These are phyloP conservation scores for Symphodus melops DNA, from an alignment of 2,113 vertebrate genomes.

Conservation along the genomic window DNA sequence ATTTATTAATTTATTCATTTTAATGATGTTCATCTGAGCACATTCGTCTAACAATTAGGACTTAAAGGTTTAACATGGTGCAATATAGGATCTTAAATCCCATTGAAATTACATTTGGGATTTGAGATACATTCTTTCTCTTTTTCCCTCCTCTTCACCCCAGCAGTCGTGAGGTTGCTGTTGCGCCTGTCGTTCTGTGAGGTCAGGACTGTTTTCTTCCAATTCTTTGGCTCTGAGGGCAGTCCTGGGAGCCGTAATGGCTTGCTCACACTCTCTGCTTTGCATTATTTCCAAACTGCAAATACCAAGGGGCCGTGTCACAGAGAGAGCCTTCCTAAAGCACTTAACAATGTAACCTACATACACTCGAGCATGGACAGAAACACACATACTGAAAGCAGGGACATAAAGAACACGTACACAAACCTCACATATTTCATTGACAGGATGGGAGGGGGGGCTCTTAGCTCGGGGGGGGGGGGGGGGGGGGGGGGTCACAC, in stretches of 20 bases:
- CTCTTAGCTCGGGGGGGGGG: constrained; percentile 30
- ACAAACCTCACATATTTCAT: constrained; percentile 29
- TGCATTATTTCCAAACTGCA: constrained; percentile 68
- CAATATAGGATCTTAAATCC: constrained; percentile 39
- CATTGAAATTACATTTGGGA: constrained; percentile 39
- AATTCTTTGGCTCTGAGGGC: constrained; percentile 41
- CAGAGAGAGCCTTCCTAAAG: constrained; percentile 52
- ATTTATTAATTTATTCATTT: constrained; percentile 63
- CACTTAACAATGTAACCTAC: constrained; percentile 64
- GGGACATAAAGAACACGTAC: constrained; percentile 8
- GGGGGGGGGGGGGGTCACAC: constrained; percentile 29
- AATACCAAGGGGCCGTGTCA: constrained; percentile 68
- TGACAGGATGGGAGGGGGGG: constrained; percentile 27
- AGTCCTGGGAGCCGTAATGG: constrained; percentile 67
- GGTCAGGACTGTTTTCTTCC: constrained; percentile 61
- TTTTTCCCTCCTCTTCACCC: constrained; percentile 9
- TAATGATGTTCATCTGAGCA: constrained; percentile 57
- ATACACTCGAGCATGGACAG: constrained; percentile 40
- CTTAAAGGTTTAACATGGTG: constrained; percentile 33
- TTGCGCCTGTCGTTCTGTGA: constrained; percentile 31
- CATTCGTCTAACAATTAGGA: constrained; percentile 45
- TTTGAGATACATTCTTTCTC: constrained; percentile 29
- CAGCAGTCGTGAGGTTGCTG: constrained; percentile 20
- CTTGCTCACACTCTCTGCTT: constrained; percentile 66
- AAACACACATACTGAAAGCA: constrained; percentile 29